phyloP scores from a whole-genome alignment of 2,797 vertebrate species.

The Carduelis carduelis region DNA sequence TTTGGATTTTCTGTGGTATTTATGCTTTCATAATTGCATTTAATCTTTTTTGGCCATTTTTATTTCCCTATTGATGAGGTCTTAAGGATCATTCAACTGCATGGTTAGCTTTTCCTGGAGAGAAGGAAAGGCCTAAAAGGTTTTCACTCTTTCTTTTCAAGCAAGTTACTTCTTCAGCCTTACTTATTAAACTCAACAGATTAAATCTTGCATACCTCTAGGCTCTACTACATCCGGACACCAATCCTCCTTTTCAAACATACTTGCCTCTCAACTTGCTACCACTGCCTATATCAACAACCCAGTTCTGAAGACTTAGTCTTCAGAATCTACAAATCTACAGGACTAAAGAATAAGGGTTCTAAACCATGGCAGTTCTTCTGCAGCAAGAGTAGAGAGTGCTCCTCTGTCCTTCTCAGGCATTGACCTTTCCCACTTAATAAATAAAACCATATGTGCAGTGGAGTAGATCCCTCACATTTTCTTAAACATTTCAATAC shows the following conservation, averaged over 20 bases:
- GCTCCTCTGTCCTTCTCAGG: rapidly evolving
- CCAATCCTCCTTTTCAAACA: neutral
- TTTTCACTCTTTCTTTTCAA: neutral
- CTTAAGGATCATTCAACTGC: neutral
- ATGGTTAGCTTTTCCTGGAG: neutral
- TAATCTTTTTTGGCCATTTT: neutral
- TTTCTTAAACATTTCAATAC: neutral
- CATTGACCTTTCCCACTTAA: neutral
- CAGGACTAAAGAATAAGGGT: neutral
- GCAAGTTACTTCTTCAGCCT: neutral
- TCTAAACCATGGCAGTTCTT: neutral
- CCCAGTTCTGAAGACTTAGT: neutral
- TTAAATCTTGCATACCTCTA: neutral
- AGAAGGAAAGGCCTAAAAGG: neutral
- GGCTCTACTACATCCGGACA: neutral
- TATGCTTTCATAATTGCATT: neutral
- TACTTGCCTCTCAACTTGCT: neutral
- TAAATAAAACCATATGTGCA: neutral
- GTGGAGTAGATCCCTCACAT: neutral
- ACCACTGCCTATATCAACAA: neutral
- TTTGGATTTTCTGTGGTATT: neutral
- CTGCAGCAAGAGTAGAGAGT: neutral
- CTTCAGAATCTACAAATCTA: neutral
- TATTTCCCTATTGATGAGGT: neutral
- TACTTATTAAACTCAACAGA: neutral